A percentile compares a stretch with the other conserved stretches of the same genome.
These are phyloP conservation scores for Trachymyrmex cornetzi DNA, from an alignment of 1,140 invertebrate genomes.

Conservation along the genomic window DNA sequence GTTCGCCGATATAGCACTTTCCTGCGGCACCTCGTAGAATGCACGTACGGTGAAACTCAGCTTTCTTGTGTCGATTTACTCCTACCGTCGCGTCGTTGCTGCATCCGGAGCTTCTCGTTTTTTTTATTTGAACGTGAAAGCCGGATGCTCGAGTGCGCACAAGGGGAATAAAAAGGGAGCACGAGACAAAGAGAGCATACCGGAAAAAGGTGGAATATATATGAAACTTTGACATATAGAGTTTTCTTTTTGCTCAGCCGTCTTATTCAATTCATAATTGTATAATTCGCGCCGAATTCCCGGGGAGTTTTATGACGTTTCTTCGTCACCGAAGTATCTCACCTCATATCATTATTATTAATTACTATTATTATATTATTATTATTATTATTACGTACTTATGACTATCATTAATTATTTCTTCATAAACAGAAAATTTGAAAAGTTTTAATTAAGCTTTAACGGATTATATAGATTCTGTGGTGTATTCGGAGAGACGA, in stretches of 20 bases:
- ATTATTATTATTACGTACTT: too few species aligned
- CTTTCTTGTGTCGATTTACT: constrained; percentile 8
- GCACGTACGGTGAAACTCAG: neutral
- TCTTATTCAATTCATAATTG: constrained; percentile 19
- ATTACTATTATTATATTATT: too few species aligned
- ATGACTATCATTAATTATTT: neutral
- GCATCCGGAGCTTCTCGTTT: constrained; percentile 6
- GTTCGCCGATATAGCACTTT: neutral
- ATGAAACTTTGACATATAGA: constrained; percentile 17
- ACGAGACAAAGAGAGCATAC: too few species aligned
- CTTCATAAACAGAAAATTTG: neutral
- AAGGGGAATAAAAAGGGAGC: constrained; percentile 5
- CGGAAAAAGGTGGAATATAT: constrained; percentile 9
- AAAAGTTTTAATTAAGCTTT: neutral
- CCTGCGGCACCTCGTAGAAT: neutral
- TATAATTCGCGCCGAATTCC: neutral
- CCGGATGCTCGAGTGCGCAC: constrained; percentile 7
- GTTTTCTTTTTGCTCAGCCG: constrained; percentile 1
- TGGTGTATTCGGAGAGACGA: neutral
- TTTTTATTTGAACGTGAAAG: constrained; percentile 26
- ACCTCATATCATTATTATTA: neutral
- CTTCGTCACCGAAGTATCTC: neutral
- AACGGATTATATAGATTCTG: neutral
- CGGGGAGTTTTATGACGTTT: neutral
- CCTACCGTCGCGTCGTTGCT: neutral